These are phyloP conservation scores for Rhinogobius similis DNA, from an alignment of 2,113 vertebrate species.

Conservation along the genomic window DNA sequence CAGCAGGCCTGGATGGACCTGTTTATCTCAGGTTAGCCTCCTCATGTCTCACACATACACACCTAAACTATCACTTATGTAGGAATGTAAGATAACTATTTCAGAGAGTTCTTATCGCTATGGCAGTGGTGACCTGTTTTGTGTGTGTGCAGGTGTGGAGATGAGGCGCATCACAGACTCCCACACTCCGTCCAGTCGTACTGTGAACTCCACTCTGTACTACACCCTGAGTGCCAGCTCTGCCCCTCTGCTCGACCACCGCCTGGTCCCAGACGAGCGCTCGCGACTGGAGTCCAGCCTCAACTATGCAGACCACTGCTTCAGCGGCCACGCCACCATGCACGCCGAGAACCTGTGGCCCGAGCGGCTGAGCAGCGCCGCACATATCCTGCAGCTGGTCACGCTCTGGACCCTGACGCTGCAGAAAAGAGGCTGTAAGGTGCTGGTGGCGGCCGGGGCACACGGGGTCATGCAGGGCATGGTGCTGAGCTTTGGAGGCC, in stretches of 20 bases:
- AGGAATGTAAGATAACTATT: too few relatives aligned
- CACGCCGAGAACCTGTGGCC: conserved; percentile 97
- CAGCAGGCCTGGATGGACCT: conserved; percentile 92
- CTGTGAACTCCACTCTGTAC: conserved; percentile 94
- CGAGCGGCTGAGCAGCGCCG: conserved; percentile 73
- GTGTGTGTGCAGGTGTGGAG: conserved; percentile 83
- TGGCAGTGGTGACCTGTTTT: background rate
- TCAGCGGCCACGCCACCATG: conserved; percentile 97
- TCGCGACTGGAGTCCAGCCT: conserved; percentile 86
- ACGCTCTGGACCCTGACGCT: conserved; percentile 93
- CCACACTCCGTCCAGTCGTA: conserved; percentile 89
- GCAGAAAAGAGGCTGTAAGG: conserved; percentile 93
- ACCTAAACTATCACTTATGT: background rate
- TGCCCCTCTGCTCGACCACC: conserved; percentile 84
- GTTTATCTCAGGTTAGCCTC: conserved; percentile 89
- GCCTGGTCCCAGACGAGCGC: conserved; percentile 77
- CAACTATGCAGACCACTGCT: conserved; percentile 96
- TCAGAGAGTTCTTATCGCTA: too few relatives aligned
- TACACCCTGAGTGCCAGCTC: conserved; percentile 86
- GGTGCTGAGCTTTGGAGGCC: conserved; percentile 95
- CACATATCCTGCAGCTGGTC: conserved; percentile 90
- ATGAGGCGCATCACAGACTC: conserved; percentile 92
- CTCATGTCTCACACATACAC: background rate
- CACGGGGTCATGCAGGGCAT: conserved; percentile 94
- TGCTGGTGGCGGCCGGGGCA: conserved; percentile 85